Evolutionary conservation across 2,113 vertebrate genomes (phyloP).

Genomic region (Ahaetulla prasina): DNA sequence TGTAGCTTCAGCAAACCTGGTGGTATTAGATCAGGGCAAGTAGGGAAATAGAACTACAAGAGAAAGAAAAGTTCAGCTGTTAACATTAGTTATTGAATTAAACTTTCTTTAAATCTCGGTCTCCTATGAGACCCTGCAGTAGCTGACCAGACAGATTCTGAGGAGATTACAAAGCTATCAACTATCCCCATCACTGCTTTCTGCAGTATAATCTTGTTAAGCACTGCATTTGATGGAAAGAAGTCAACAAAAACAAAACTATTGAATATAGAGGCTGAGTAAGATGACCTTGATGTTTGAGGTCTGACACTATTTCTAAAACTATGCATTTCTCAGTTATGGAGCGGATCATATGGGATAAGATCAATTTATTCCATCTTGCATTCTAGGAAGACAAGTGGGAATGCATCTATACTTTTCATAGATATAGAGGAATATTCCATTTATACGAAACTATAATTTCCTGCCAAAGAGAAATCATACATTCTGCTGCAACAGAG

Average conservation of each 20-base stretch:
- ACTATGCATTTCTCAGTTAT: not conserved
- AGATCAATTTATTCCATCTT: not conserved
- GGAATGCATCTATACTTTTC: not conserved
- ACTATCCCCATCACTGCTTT: not conserved
- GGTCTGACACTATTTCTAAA: not conserved
- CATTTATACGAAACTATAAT: not conserved
- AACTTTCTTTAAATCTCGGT: not conserved
- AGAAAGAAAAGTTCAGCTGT: not conserved
- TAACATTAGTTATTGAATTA: not conserved
- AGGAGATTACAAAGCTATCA: not conserved
- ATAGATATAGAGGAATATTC: not conserved
- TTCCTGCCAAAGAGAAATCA: not conserved
- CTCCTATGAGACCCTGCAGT: not conserved
- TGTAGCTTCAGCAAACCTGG: not conserved
- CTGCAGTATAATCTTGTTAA: not conserved
- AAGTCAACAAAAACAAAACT: not conserved
- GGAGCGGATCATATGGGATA: not conserved
- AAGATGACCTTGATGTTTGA: not conserved
- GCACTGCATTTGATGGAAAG: not conserved
- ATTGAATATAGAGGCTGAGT: not conserved
- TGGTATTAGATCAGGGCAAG: not conserved
- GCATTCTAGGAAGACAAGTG: not conserved
- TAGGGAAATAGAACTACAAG: not conserved
- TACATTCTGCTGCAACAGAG: not conserved
- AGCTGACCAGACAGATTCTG: not conserved